These are phyloP conservation scores for Panzeria rudis DNA, from an alignment of 2,888 invertebrate genomes.

Conservation along the genomic window DNA sequence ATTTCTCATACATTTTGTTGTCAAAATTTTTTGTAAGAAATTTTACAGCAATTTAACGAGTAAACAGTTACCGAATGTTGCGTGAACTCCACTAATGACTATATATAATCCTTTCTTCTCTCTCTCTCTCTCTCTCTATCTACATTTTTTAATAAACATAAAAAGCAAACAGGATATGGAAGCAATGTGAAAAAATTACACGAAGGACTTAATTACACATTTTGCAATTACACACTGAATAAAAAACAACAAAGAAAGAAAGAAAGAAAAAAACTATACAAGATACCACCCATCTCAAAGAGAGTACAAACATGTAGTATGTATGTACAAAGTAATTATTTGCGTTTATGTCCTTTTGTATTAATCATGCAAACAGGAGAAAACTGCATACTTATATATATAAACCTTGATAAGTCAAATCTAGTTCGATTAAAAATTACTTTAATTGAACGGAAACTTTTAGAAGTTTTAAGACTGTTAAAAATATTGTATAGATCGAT, in stretches of 20 bases:
- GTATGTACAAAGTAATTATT: conserved; percentile 20
- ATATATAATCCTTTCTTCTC: too few relatives aligned
- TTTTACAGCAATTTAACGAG: too few relatives aligned
- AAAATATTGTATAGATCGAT: background rate
- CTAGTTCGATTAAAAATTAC: too few relatives aligned
- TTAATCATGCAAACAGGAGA: conserved; percentile 18
- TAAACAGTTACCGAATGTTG: too few relatives aligned
- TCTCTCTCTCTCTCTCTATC: background rate
- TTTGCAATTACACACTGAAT: conserved; percentile 54
- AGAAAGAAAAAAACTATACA: background rate
- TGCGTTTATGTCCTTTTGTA: conserved; percentile 44
- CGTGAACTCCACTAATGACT: too few relatives aligned
- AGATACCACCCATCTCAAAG: conserved; percentile 4
- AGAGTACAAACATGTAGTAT: conserved; percentile 7
- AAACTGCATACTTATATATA: background rate
- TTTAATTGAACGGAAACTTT: too few relatives aligned
- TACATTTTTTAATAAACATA: conserved; percentile 32
- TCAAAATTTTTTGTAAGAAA: too few relatives aligned
- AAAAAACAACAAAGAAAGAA: conserved; percentile 28
- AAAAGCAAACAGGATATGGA: conserved; percentile 24
- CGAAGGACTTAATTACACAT: conserved; percentile 65
- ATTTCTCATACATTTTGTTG: too few relatives aligned
- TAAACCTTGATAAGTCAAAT: background rate
- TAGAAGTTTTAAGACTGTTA: too few relatives aligned
- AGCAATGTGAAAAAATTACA: conserved; percentile 37